Conservation (phyloP, 2,797 vertebrate species). For the Bucorvus abyssinicus region DNA sequence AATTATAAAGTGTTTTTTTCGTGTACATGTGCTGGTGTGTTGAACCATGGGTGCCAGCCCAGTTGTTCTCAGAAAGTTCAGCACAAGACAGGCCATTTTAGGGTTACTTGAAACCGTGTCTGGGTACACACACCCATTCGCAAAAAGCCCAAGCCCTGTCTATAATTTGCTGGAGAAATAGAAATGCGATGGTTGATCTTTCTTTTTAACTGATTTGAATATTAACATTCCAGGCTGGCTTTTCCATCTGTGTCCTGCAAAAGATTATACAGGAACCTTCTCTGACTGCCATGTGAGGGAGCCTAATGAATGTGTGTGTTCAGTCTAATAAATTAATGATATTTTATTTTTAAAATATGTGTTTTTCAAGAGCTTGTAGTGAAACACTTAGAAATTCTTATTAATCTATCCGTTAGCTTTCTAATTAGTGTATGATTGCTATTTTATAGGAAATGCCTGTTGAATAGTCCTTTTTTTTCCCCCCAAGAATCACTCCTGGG, state of each 20-base stretch:
- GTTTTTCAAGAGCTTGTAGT: background rate
- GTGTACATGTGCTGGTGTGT: background rate
- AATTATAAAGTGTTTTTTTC: background rate
- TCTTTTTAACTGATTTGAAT: background rate
- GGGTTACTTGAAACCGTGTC: background rate
- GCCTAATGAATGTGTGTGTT: background rate
- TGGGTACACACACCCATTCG: background rate
- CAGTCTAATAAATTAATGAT: background rate
- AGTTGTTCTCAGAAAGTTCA: background rate
- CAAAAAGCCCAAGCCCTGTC: background rate
- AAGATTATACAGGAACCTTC: background rate
- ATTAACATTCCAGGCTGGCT: slow-evolving; percentile 19
- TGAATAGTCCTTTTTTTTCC: background rate
- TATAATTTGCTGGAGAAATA: background rate
- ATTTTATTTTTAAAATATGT: background rate
- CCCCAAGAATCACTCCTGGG: background rate
- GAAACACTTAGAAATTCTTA: slow-evolving; percentile 21
- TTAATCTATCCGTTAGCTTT: background rate
- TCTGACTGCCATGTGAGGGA: background rate
- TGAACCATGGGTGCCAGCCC: background rate
- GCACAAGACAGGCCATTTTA: background rate
- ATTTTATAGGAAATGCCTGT: background rate
- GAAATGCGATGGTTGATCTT: background rate
- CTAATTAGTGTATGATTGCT: background rate
- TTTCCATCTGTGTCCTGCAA: background rate